A percentile compares a stretch with the other conserved stretches of the same genome.
phyloP scores from a whole-genome alignment of 2,888 invertebrate genomes.

The Eudemis profundana region DNA sequence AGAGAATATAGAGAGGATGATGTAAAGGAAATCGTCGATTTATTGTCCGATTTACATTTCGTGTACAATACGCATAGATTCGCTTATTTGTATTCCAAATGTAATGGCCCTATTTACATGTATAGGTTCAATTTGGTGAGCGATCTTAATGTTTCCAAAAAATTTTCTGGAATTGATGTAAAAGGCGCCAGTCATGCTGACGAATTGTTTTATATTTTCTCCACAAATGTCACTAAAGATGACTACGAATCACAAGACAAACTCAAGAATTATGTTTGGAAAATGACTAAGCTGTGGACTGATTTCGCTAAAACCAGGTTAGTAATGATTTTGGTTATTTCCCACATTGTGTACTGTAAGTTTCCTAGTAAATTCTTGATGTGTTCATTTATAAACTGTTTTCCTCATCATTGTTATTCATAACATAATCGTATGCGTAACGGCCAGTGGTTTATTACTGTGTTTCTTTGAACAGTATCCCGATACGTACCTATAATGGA shows the following conservation, averaged over 20 bases:
- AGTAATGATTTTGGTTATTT: constrained; percentile 41
- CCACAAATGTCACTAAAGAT: constrained; percentile 58
- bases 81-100: constrained; percentile 46
- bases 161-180: constrained; percentile 43
- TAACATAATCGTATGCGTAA: too few relatives aligned
- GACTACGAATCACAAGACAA: constrained; percentile 56
- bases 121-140: constrained; percentile 55
- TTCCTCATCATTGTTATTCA: too few relatives aligned
- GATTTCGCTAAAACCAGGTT: constrained; percentile 76
- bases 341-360: background rate
- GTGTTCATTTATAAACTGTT: too few relatives aligned
- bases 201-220: constrained; percentile 71
- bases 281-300: constrained; percentile 70
- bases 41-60: constrained; percentile 51
- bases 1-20: constrained; percentile 48
- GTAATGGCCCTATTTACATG: constrained; percentile 49
- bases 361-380: too few relatives aligned
- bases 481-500: too few relatives aligned
- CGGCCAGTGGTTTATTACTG: background rate
- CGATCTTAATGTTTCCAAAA: constrained; percentile 54
- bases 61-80: constrained; percentile 51
- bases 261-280: constrained; percentile 56
- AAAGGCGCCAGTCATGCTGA: constrained; percentile 72
- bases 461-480: background rate
- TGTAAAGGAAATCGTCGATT: constrained; percentile 41